Evolutionary conservation across 2,113 vertebrate genomes (phyloP).

Genomic region (Chroicocephalus ridibundus): DNA sequence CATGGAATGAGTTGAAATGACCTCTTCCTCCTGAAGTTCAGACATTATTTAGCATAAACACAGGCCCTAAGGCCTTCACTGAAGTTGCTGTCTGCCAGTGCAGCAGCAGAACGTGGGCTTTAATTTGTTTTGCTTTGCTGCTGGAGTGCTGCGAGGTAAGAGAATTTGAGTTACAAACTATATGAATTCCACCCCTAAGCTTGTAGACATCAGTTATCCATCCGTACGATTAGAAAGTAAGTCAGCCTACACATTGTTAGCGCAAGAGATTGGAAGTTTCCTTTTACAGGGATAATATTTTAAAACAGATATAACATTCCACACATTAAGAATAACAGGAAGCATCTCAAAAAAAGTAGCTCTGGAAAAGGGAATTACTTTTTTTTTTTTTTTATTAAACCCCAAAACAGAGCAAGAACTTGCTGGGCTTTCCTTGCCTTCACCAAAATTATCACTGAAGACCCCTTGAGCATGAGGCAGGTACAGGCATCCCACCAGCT

Average conservation of each 20-base stretch:
- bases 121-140: not conserved
- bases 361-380: not conserved
- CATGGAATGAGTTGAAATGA: not conserved
- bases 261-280: not conserved
- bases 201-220: not conserved
- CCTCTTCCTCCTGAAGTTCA: not conserved
- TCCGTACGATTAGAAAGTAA: not conserved
- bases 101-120: not conserved
- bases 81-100: not conserved
- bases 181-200: not conserved
- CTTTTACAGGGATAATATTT: not conserved
- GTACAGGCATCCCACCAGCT: not conserved
- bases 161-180: not conserved
- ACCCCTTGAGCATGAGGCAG: not conserved
- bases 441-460: not conserved
- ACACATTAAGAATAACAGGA: not conserved
- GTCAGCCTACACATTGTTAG: not conserved
- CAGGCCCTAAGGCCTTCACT: not conserved
- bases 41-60: not conserved
- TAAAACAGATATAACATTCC: not conserved
- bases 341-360: not conserved
- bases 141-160: not conserved
- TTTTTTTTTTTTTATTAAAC: not conserved
- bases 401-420: not conserved
- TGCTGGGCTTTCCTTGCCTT: not conserved